Percentiles rank a stretch among this genome's conserved stretches.
Evolutionary conservation across 2,113 vertebrate genomes (phyloP).

Genomic region (Trinectes maculatus): DNA sequence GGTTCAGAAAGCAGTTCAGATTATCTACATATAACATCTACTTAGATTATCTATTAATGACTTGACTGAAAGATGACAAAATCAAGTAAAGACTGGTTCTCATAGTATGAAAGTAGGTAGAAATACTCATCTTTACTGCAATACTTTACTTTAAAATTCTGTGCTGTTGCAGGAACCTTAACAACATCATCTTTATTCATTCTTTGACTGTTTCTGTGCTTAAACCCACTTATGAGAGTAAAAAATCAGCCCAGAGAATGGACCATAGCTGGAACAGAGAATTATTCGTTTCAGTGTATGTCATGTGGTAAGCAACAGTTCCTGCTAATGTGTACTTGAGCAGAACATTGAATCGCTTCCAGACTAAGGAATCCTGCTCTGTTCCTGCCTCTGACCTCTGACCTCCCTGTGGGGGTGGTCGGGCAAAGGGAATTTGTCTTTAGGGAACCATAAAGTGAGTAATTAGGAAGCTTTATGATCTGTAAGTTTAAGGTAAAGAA

Average conservation of each 20-base stretch:
- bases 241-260: background rate
- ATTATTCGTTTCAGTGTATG: slow-evolving; percentile 1
- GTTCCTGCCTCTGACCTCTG: slow-evolving; percentile 45
- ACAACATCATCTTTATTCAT: background rate
- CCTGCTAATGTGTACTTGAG: slow-evolving; percentile 15
- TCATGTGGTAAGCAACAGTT: slow-evolving; percentile 6
- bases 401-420: slow-evolving; percentile 34
- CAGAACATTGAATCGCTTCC: slow-evolving; percentile 8
- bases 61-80: slow-evolving; percentile 37
- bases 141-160: slow-evolving; percentile 7
- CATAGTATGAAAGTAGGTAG: background rate
- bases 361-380: slow-evolving; percentile 18
- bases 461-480: slow-evolving; percentile 51
- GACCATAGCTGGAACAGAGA: background rate
- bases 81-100: slow-evolving; percentile 19
- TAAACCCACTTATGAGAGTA: background rate
- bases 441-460: slow-evolving; percentile 44
- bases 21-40: slow-evolving; percentile 44
- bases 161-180: background rate
- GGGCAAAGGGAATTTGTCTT: slow-evolving; percentile 16
- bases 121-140: slow-evolving; percentile 8
- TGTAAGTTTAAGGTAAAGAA: background rate
- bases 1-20: slow-evolving; percentile 44
- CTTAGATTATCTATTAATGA: too few relatives aligned
- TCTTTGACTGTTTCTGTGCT: background rate